Evolutionary conservation across 2,113 vertebrate species (phyloP).

Genomic region (Peromyscus maniculatus): DNA sequence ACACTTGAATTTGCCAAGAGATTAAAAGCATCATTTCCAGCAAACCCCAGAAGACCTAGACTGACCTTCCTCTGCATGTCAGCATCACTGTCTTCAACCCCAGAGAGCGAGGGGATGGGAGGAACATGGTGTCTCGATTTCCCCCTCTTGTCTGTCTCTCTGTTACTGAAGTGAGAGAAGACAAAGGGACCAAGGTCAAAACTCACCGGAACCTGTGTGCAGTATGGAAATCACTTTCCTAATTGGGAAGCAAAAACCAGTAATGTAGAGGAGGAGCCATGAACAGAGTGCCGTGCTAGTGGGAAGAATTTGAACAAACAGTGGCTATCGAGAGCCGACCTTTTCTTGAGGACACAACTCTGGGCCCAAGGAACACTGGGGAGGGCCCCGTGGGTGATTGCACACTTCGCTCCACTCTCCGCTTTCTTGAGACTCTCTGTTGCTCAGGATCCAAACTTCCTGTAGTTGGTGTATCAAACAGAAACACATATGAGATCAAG

Average conservation of each 20-base stretch:
- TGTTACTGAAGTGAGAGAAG: neutral
- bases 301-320: neutral
- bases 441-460: neutral
- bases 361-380: neutral
- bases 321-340: no score
- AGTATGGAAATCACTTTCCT: neutral
- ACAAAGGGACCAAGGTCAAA: neutral
- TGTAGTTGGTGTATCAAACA: neutral
- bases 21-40: neutral
- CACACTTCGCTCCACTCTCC: accelerated
- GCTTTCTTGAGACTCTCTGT: neutral
- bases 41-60: neutral
- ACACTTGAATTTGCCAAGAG: neutral
- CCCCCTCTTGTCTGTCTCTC: neutral
- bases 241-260: neutral
- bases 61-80: neutral
- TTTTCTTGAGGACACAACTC: neutral
- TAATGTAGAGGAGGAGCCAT: neutral
- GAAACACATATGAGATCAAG: neutral
- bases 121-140: neutral
- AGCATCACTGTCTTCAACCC: neutral
- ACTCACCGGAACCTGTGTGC: neutral
- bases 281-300: neutral
- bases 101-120: neutral
- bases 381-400: neutral